Base-by-base conservation (phyloP, 2,888 invertebrate genomes). In the Suillia variegata region DNA sequence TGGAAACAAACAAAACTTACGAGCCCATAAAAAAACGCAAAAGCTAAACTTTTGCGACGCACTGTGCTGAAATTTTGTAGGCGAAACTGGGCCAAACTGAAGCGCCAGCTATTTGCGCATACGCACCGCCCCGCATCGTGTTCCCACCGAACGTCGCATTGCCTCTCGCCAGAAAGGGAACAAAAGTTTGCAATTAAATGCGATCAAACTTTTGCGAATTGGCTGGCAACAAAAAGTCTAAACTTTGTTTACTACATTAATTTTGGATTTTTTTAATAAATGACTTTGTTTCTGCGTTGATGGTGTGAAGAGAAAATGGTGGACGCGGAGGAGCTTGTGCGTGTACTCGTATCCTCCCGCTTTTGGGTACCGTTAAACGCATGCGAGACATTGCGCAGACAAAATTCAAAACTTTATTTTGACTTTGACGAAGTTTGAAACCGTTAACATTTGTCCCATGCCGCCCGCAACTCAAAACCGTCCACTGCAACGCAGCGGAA, bases 171-270 rank as follows among this genome's bases (percentile, higher is more conserved):
- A n/a, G 15, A 56, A 58, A 54, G n/a, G n/a, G 21, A 49, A 61
- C 57, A 56, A 63, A 67, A 66, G 61, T 65, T 67, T 58, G 58
- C 67, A 68, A 69, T 68, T 69, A 67, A 69, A 62, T 63, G 58
- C 58, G 58, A 53, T 58, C 62, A 65, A 69, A 67, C 58, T 70
- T 69, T 64, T 62, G 45, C 45, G 45, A 45, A 6, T 45, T 45
- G 17, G 10, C 45, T 13, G 45, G 10, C 38, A 26, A 2, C 20
- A 34, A 38, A 42, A n/a, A 21, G 45, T 59, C 54, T 50, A 56
- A 62, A 62, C 55, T 56, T 57, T 54, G 57, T 59, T 59, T 61
- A 45, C 15, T 48, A 17, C 54, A 53, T 49, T 65, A 62, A 62
- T 58, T 62, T 63, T 58, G 61, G 64, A 61, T n/a, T 63, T 66